phyloP scores from a whole-genome alignment of 1,140 invertebrate genomes.

The Phocides pigmalion region DNA sequence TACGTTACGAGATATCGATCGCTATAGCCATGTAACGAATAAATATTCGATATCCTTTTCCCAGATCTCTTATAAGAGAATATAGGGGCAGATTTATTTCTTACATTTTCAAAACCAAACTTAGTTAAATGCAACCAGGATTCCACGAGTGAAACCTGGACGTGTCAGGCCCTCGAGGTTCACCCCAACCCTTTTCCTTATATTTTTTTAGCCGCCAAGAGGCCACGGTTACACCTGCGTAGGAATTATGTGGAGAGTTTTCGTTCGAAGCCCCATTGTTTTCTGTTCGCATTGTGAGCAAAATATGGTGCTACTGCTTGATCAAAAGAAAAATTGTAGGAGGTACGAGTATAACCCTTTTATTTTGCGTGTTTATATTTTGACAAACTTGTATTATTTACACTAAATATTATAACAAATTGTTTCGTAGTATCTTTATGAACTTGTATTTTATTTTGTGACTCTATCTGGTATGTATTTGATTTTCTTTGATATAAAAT shows the following conservation, averaged over 20 bases:
- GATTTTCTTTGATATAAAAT: too few species aligned
- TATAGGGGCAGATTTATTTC: too few species aligned
- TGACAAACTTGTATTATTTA: neutral
- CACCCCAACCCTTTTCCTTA: constrained; percentile 14
- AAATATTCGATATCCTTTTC: too few species aligned
- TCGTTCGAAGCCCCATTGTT: constrained; percentile 16
- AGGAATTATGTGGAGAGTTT: constrained; percentile 23
- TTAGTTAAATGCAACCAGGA: neutral
- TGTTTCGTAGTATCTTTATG: too few species aligned
- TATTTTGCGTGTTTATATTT: neutral
- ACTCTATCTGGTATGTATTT: too few species aligned
- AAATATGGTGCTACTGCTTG: constrained; percentile 8
- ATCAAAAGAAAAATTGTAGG: constrained; percentile 9
- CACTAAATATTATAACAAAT: too few species aligned
- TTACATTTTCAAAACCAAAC: neutral
- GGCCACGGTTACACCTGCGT: constrained; percentile 14
- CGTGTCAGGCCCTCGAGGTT: neutral
- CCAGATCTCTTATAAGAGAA: too few species aligned
- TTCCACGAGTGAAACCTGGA: neutral
- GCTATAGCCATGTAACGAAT: too few species aligned
- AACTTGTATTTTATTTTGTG: too few species aligned
- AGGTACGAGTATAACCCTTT: neutral
- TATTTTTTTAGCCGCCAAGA: constrained; percentile 11
- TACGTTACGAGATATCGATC: too few species aligned
- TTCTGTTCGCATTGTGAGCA: constrained; percentile 5